Evolutionary conservation across 2,113 vertebrate genomes (phyloP).

Genomic region (Cyanoramphus novaezelandiae): DNA sequence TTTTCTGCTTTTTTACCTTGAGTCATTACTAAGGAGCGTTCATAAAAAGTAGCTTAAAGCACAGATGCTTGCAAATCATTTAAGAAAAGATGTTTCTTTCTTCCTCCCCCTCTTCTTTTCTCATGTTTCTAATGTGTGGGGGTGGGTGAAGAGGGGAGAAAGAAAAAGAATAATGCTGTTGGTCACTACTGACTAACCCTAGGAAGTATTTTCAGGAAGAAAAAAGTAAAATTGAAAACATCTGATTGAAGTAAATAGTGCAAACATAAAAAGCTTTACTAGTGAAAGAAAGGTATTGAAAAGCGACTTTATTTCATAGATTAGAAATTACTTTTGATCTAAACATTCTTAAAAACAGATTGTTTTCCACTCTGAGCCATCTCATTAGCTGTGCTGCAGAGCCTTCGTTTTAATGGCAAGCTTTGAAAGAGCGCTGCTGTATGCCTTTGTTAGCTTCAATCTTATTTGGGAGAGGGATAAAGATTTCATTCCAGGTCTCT

Average conservation of each 20-base stretch:
- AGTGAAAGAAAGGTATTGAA: slow-evolving; percentile 81
- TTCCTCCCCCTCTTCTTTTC: slow-evolving; percentile 66
- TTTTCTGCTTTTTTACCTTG: slow-evolving; percentile 84
- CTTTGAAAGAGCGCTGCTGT: slow-evolving; percentile 70
- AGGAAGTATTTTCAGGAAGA: slow-evolving; percentile 77
- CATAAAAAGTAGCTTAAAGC: slow-evolving; percentile 85
- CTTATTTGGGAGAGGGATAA: slow-evolving; percentile 70
- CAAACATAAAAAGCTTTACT: slow-evolving; percentile 79
- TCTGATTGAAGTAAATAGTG: slow-evolving; percentile 86
- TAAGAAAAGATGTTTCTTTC: slow-evolving; percentile 79
- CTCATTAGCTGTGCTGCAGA: slow-evolving; percentile 76
- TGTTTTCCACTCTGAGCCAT: slow-evolving; percentile 74
- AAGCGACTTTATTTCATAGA: slow-evolving; percentile 80
- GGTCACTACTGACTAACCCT: slow-evolving; percentile 74
- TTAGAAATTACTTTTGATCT: slow-evolving; percentile 86
- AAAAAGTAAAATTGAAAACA: slow-evolving; percentile 84
- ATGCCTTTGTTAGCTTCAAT: slow-evolving; percentile 70
- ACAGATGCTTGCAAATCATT: slow-evolving; percentile 82
- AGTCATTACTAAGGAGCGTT: slow-evolving; percentile 83
- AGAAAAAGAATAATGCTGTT: slow-evolving; percentile 71
- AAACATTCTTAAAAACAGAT: slow-evolving; percentile 80
- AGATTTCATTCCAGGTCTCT: slow-evolving; percentile 77
- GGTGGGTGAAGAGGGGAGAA: slow-evolving; percentile 36
- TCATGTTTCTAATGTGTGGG: slow-evolving; percentile 46
- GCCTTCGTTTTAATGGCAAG: slow-evolving; percentile 63